phyloP scores from a whole-genome alignment of 2,113 vertebrate genomes.

The Bufo bufo region DNA sequence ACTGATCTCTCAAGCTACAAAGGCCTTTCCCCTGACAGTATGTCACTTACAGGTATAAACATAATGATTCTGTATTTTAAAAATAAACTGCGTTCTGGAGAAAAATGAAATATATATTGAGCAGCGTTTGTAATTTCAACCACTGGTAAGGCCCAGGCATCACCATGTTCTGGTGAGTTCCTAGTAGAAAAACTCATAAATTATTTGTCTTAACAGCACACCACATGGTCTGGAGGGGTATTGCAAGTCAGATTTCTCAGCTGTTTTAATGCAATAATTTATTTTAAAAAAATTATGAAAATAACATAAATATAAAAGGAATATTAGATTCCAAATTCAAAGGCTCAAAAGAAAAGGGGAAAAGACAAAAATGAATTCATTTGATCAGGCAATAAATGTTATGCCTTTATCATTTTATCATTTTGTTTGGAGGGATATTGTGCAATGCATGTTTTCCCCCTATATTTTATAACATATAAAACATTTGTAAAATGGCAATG shows the following conservation, averaged over 20 bases:
- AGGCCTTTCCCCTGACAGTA: too few species aligned
- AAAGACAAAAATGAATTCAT: background rate
- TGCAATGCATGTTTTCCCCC: background rate
- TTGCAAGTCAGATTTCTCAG: background rate
- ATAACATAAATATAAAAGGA: background rate
- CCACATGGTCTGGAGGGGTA: background rate
- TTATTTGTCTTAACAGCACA: background rate
- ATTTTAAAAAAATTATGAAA: background rate
- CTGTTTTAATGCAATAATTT: background rate
- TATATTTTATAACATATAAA: background rate
- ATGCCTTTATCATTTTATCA: background rate
- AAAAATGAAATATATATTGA: too few species aligned
- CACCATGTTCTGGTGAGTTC: background rate
- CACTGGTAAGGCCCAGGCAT: background rate
- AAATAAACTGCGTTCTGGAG: too few species aligned
- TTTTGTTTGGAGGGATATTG: background rate
- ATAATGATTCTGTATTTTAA: too few species aligned
- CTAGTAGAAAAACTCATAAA: background rate
- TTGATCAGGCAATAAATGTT: background rate
- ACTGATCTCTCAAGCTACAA: too few species aligned
- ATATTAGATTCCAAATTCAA: background rate
- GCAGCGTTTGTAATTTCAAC: background rate
- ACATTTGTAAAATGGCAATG: background rate
- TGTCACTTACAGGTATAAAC: too few species aligned
- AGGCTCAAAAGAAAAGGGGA: background rate